These are phyloP conservation scores for Blennius ocellaris DNA, from an alignment of 2,113 vertebrate genomes.

Conservation along the genomic window DNA sequence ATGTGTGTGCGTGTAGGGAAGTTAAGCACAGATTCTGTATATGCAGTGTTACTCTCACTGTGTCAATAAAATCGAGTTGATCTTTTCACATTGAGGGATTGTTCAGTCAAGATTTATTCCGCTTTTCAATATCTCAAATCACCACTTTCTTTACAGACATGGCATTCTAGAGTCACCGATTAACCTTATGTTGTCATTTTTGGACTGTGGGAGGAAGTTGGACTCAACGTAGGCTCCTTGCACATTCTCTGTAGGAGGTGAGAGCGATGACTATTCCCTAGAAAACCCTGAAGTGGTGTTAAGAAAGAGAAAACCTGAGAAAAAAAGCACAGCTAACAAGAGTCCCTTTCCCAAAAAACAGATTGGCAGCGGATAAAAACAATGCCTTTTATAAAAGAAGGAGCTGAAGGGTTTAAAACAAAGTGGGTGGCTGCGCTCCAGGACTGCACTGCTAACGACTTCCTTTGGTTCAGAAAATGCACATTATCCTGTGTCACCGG, in stretches of 20 bases:
- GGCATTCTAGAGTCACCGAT: too few relatives aligned
- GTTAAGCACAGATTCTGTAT: slow-evolving; percentile 14
- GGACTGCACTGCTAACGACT: too few relatives aligned
- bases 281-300: background rate
- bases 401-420: too few relatives aligned
- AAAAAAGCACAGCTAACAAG: background rate
- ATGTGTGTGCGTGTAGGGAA: slow-evolving; percentile 6
- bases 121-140: background rate
- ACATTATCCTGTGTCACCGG: too few relatives aligned
- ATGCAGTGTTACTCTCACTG: slow-evolving; percentile 6
- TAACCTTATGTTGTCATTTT: too few relatives aligned
- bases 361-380: background rate
- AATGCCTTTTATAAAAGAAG: too few relatives aligned
- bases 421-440: too few relatives aligned
- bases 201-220: too few relatives aligned
- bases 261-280: background rate
- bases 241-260: too few relatives aligned
- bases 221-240: too few relatives aligned
- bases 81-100: background rate
- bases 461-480: too few relatives aligned
- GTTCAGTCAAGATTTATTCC: background rate
- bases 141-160: background rate
- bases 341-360: background rate
- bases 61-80: background rate
- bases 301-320: background rate